These are phyloP conservation scores for Xiphydria camelus DNA, from an alignment of 2,888 invertebrate genomes.

Conservation along the genomic window DNA sequence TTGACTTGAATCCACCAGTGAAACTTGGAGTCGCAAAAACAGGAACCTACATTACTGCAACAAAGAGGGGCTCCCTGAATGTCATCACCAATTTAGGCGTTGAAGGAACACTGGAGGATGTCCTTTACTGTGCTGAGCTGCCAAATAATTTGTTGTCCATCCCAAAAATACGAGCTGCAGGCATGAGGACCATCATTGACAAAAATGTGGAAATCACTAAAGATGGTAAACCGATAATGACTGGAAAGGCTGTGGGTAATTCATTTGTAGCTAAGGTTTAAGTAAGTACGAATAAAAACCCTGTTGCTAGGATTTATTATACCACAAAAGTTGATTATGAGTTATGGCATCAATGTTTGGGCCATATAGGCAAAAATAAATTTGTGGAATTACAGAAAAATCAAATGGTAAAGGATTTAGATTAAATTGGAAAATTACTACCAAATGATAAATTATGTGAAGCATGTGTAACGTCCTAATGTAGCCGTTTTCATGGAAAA, in stretches of 20 bases:
- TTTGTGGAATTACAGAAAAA: constrained; percentile 22
- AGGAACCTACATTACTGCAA: constrained; percentile 41
- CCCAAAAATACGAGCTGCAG: constrained; percentile 32
- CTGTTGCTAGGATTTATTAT: constrained; percentile 11
- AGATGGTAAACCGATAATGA: constrained; percentile 24
- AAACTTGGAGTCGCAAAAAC: no score
- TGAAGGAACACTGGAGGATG: constrained; percentile 24
- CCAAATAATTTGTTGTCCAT: constrained; percentile 39
- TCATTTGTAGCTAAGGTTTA: constrained; percentile 24
- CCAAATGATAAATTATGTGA: constrained; percentile 38
- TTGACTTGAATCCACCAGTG: no score
- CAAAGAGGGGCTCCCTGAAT: constrained; percentile 36
- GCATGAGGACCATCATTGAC: constrained; percentile 37
- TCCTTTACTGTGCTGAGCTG: constrained; percentile 40
- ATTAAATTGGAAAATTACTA: constrained; percentile 17
- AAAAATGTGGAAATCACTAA: constrained; percentile 32
- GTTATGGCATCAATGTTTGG: constrained; percentile 38
- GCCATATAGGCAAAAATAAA: constrained; percentile 34
- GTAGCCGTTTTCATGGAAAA: no score
- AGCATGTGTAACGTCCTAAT: constrained; percentile 29
- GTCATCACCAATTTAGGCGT: constrained; percentile 33
- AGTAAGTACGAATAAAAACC: constrained; percentile 2
- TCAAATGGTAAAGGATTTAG: constrained; percentile 23
- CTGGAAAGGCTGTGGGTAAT: constrained; percentile 32
- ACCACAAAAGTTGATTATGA: constrained; percentile 23